Conservation (phyloP, 2,888 invertebrate species). For the Calliopum simillimum region DNA sequence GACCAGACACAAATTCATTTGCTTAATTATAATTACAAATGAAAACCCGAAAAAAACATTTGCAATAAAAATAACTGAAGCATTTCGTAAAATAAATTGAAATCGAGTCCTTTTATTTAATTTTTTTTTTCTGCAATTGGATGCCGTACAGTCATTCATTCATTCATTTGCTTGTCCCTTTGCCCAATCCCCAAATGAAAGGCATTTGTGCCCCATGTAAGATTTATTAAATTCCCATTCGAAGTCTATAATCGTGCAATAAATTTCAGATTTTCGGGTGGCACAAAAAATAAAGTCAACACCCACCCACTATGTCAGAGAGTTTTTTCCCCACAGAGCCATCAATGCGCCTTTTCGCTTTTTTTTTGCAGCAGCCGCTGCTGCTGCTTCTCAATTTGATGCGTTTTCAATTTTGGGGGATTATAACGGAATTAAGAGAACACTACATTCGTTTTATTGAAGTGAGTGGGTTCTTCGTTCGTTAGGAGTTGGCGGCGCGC, state of each 20-base stretch:
- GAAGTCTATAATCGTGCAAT: constrained; percentile 36
- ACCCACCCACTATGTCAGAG: background rate
- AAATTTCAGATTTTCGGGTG: constrained; percentile 35
- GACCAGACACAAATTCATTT: too few species aligned
- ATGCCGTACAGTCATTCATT: background rate
- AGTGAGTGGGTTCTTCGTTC: background rate
- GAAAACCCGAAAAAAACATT: background rate
- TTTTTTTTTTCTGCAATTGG: background rate
- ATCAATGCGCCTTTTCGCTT: background rate
- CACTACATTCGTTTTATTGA: constrained; percentile 5
- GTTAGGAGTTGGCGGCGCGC: background rate
- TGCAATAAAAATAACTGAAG: constrained; percentile 19
- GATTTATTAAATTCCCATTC: constrained; percentile 18
- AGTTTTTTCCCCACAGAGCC: background rate
- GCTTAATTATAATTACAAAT: too few species aligned
- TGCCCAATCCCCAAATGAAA: too few species aligned
- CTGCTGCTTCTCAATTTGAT: constrained; percentile 5
- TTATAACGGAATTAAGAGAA: constrained; percentile 26
- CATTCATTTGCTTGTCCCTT: background rate
- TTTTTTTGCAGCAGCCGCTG: too few species aligned
- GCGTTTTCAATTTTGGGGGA: constrained; percentile 26
- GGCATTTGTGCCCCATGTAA: background rate
- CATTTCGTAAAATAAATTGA: constrained; percentile 23
- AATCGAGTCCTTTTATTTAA: background rate
- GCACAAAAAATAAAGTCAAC: background rate